A percentile compares a stretch with the other conserved stretches of the same genome.
Conservation (phyloP, 2,113 vertebrate species). For the Collichthys lucidus region DNA sequence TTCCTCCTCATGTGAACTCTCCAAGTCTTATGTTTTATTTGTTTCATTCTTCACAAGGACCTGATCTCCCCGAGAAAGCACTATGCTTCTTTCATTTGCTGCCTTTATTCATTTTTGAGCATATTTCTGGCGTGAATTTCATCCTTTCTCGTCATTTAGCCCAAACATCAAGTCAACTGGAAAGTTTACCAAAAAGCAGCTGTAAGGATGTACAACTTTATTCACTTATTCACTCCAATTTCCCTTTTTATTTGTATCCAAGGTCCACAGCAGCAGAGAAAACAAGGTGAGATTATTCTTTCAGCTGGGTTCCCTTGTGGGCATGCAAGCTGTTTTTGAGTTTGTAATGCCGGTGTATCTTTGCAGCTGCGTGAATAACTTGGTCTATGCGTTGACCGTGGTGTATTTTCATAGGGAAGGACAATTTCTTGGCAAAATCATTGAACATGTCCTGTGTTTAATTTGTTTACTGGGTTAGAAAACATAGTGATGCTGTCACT, state of each 20-base stretch:
- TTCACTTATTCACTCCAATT: constrained; percentile 8
- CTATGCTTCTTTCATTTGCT: constrained; percentile 32
- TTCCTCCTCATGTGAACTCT: background rate
- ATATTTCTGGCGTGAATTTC: constrained; percentile 14
- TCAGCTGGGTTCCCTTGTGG: constrained; percentile 14
- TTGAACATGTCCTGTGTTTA: background rate
- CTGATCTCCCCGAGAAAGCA: no score
- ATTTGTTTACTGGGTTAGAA: background rate
- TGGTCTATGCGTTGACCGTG: background rate
- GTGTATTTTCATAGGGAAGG: background rate
- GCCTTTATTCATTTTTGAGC: constrained; percentile 21
- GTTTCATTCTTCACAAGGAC: no score
- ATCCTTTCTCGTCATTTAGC: background rate
- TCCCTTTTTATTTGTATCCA: background rate
- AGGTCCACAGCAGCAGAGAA: constrained; percentile 12
- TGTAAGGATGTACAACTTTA: background rate
- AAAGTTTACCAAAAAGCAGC: constrained; percentile 26
- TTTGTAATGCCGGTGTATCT: background rate
- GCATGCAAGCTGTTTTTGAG: background rate
- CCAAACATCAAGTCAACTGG: constrained; percentile 1
- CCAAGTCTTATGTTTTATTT: background rate
- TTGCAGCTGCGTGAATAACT: constrained; percentile 11
- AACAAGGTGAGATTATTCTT: background rate
- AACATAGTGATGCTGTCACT: background rate
- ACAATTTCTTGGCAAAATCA: background rate